phyloP scores from a whole-genome alignment of 2,113 vertebrate species.

The Probosciger aterrimus region DNA sequence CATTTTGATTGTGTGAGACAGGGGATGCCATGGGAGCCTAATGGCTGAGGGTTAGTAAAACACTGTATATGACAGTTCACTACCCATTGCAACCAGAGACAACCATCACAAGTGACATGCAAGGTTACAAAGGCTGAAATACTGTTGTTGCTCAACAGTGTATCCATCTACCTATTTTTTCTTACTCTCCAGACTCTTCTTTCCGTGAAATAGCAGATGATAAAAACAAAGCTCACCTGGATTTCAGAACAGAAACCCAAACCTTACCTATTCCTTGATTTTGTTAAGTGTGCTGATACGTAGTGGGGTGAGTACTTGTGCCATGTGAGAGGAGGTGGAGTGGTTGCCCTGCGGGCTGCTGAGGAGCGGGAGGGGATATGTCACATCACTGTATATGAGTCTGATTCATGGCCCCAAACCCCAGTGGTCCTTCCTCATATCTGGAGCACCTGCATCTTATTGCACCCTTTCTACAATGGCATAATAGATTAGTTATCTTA shows the following conservation, averaged over 20 bases:
- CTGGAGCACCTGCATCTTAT: background rate
- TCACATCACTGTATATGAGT: fast-evolving
- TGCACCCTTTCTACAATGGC: background rate
- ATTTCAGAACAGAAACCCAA: background rate
- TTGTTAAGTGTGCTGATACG: background rate
- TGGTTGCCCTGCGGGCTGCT: background rate
- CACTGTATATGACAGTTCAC: background rate
- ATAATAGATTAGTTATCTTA: background rate
- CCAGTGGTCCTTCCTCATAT: background rate
- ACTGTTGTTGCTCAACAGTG: background rate
- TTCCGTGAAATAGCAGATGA: background rate
- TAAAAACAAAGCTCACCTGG: background rate
- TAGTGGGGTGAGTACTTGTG: fast-evolving
- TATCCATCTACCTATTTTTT: background rate
- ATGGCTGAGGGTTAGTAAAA: background rate
- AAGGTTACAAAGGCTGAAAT: background rate
- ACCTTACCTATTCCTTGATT: background rate
- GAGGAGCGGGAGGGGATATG: background rate
- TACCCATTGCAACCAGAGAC: background rate
- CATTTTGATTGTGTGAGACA: background rate
- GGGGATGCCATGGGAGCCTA: background rate
- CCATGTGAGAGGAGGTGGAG: background rate
- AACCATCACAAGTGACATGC: background rate
- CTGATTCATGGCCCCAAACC: background rate
- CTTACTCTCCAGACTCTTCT: background rate